Base-by-base conservation (phyloP, 2,113 vertebrate genomes). In the Bufo gargarizans region DNA sequence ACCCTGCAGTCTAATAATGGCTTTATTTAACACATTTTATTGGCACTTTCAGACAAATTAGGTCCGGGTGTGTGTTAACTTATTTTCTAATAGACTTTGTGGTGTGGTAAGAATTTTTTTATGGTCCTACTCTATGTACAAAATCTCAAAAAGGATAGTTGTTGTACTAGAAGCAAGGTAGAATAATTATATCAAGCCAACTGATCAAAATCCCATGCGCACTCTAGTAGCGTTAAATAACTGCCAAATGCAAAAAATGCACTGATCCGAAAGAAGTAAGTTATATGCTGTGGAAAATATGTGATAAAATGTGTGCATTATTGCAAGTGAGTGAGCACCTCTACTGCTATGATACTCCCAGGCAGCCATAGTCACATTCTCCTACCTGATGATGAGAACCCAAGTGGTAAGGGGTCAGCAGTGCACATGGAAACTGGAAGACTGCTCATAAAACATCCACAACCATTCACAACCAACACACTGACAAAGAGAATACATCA, bases 321-420 rank as follows among this genome's bases (percentile, higher is more conserved):
- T 69, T 69, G 81, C 12, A 8, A 6, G 19, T 22, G 14, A 22
- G 19, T n/a, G 11, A 53, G 2, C 20, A 53, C 3, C 13, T 9
- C 22, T 58, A 56, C 77, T 58, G 8, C n/a, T 59, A 33, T 81
- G 6, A 49, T 20, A 83, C 50, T 59, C 22, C 56, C 19, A 69
- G 61, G 43, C 16, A 53, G 12, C 7, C 63, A 83, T 67, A 53
- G 17, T 69, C 61, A 67, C 45, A 67, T 47, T 22, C 22, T 53
- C 47, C 47, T 65, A 50, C 12, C 45, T 67, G 47, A n/a, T 83
- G 63, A 53, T 83, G 61, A 83, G 59, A 50, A 63, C 81, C 81
- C 47, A 83, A 83, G 81, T 83, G 81, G 43, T 69, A 69, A 83
- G 49, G 63, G 81, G 61, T 83, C 63, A 83, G 47, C 47, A 33